These are phyloP conservation scores for Sternarchorhynchus goeldii DNA, from an alignment of 2,797 vertebrate species.

Conservation along the genomic window DNA sequence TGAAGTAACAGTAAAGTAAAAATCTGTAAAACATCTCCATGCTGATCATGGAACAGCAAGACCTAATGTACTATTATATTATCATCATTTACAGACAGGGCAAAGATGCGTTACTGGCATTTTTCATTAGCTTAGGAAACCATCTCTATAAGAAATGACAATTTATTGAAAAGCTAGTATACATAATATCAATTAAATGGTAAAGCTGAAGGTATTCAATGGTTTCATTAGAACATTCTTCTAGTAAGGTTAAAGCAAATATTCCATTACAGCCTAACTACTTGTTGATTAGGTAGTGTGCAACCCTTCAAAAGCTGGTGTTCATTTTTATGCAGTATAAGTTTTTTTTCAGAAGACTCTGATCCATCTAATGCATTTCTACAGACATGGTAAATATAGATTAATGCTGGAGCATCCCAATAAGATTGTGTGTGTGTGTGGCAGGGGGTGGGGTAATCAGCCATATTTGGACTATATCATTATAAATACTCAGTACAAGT, in stretches of 20 bases:
- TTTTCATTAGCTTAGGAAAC: background rate
- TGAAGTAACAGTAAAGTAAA: background rate
- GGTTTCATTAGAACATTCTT: background rate
- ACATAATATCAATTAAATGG: background rate
- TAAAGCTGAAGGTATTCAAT: slow-evolving; percentile 11
- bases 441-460: too few relatives aligned
- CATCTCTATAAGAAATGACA: background rate
- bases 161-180: background rate
- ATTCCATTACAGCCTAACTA: background rate
- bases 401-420: too few relatives aligned
- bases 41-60: slow-evolving; percentile 10
- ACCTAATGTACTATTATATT: background rate
- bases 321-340: background rate
- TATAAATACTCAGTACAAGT: slow-evolving; percentile 14
- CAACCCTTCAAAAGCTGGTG: background rate
- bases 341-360: background rate
- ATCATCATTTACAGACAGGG: too few relatives aligned
- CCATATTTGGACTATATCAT: slow-evolving; percentile 5
- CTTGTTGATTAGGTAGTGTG: background rate
- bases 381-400: too few relatives aligned
- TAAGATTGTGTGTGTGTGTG: too few relatives aligned
- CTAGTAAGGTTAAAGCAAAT: background rate
- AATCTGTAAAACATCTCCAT: background rate
- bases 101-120: background rate
- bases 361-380: too few relatives aligned